Base-by-base conservation (phyloP, 2,888 invertebrate species). In the Synanthedon vespiformis region DNA sequence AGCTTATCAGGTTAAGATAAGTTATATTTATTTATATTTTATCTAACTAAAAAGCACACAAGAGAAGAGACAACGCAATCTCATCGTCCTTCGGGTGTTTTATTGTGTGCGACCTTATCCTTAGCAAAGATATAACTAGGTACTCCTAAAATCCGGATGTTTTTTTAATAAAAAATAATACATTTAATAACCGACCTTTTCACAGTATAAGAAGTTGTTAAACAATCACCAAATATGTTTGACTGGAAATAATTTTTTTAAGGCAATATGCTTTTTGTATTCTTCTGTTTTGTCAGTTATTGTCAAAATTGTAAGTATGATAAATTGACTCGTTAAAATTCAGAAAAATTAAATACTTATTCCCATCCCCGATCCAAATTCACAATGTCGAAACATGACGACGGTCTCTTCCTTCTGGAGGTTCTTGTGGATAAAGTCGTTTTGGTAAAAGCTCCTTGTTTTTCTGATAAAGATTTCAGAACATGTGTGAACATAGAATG, bases 401-500 rank as follows among this genome's bases (percentile, higher is more conserved):
- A 90, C 62, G 87, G 89, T 55, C 78, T 90, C 48, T 92, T 92
- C 68, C 82, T 92, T 12, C 74, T 92, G 51, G 92, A 92, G 68
- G 91, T 91, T 61, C 76, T 92, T 10, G 87, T 92, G 13, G 91
- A 91, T 58, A 88, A 83, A 61, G 68, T 88, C 13, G 61, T 75
- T 50, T 83, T 88, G 57, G 55, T 65, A 3, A 81, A 80, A 62
- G 79, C 73, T 56, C 85, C 85, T 18, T 82, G 84, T 61, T 81
- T 85, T 57, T 73, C 81, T 14, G 86, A 87, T 58, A 80, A 76
- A 56, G 78, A 80, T 56, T 84, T 87, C 40, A 89, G 88, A 65
- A 91, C 90, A 13, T 91, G 91, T 65, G 89, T 92, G 1, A 89
- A 86, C 12, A 89, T 92, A 59, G 86, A 89, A 65, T 90, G 91